phyloP scores from a whole-genome alignment of 2,888 invertebrate genomes.

The Drosophila atripex region DNA sequence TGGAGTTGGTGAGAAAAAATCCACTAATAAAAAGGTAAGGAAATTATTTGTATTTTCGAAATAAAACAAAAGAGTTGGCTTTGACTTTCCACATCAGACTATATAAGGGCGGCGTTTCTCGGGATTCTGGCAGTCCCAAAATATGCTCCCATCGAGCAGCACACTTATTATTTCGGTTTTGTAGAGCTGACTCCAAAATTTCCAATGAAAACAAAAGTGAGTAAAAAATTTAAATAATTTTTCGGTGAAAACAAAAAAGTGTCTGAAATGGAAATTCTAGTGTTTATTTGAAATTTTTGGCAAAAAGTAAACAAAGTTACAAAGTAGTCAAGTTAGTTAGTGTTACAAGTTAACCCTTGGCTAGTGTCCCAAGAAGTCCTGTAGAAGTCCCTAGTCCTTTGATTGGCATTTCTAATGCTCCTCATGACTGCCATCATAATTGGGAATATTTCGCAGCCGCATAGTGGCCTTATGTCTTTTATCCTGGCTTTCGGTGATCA shows the following conservation, averaged over 20 bases:
- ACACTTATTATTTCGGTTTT: background rate
- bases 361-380: no score
- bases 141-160: background rate
- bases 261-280: no score
- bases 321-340: no score
- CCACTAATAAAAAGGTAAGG: no score
- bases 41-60: no score
- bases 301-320: no score
- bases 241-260: no score
- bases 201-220: background rate
- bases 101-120: background rate
- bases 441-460: background rate
- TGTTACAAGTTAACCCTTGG: no score
- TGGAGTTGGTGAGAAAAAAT: no score
- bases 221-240: background rate
- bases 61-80: no score
- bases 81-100: background rate
- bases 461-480: constrained; percentile 1
- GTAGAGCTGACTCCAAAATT: background rate
- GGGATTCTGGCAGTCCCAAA: background rate
- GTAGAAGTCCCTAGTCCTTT: background rate
- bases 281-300: no score
- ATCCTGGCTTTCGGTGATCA: constrained; percentile 1
- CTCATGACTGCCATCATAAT: background rate
- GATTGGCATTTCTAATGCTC: background rate